phyloP scores from a whole-genome alignment of 2,888 invertebrate genomes.

The Trissonchulus latispiculum region DNA sequence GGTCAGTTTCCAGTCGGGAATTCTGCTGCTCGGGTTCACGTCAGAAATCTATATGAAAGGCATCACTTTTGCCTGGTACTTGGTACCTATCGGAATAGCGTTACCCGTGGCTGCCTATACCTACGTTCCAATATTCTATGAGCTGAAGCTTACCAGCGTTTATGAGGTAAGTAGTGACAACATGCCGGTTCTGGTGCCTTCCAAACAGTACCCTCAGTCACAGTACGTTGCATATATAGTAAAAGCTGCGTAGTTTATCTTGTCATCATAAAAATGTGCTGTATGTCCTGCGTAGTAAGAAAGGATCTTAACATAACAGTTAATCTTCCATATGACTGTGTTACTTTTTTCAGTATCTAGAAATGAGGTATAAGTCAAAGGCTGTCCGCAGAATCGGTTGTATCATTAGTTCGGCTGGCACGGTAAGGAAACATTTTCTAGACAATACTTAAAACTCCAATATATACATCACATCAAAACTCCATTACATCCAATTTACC shows the following conservation, averaged over 20 bases:
- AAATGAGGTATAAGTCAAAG: background rate
- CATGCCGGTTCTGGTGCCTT: background rate
- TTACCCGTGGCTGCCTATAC: slow-evolving; percentile 17
- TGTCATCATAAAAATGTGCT: too few relatives aligned
- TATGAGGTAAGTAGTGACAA: slow-evolving; percentile 20
- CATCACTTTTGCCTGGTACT: slow-evolving; percentile 14
- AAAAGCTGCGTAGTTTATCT: too few relatives aligned
- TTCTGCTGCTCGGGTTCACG: slow-evolving; percentile 24
- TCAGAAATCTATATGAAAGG: slow-evolving; percentile 27
- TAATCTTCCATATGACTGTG: too few relatives aligned
- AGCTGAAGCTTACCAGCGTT: slow-evolving; percentile 19
- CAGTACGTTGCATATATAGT: too few relatives aligned
- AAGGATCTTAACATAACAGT: too few relatives aligned
- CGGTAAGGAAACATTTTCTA: background rate
- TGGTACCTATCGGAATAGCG: slow-evolving; percentile 11
- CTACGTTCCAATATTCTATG: slow-evolving; percentile 21
- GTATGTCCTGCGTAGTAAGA: too few relatives aligned
- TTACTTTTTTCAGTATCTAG: background rate
- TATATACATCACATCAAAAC: too few relatives aligned
- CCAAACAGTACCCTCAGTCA: too few relatives aligned
- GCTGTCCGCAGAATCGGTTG: background rate
- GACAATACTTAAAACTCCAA: too few relatives aligned
- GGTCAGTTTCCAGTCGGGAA: slow-evolving; percentile 26
- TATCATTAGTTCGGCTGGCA: background rate
- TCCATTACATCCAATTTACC: too few relatives aligned